These are phyloP conservation scores for Scaptodrosophila latifasciaeformis DNA, from an alignment of 2,888 invertebrate species.

Conservation along the genomic window DNA sequence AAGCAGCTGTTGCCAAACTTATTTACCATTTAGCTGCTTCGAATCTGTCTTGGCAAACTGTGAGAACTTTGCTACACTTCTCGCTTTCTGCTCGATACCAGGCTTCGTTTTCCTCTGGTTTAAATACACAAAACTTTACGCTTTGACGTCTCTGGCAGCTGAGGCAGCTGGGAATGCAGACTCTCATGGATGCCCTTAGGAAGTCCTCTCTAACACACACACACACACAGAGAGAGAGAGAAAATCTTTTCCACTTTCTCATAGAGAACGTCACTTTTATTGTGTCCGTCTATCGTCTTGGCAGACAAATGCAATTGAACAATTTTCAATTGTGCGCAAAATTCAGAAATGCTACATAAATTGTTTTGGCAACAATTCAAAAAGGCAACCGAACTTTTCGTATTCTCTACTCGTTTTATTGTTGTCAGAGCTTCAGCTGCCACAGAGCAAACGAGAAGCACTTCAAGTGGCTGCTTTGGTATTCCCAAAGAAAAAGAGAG, in stretches of 20 bases:
- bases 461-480: conserved; percentile 11
- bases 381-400: conserved; percentile 12
- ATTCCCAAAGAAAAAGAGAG: no score
- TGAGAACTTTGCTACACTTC: no score
- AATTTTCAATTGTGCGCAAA: conserved; percentile 60
- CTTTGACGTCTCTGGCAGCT: neutral
- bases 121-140: conserved; percentile 49
- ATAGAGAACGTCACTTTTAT: no score
- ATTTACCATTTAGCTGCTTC: conserved; percentile 56
- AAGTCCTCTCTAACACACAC: no score
- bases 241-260: no score
- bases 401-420: no score
- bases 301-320: conserved; percentile 54
- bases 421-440: no score
- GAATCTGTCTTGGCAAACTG: no score
- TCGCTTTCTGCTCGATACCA: no score
- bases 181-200: no score
- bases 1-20: conserved; percentile 32
- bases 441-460: conserved; percentile 2
- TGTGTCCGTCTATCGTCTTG: no score
- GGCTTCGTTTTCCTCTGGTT: conserved; percentile 51
- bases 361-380: conserved; percentile 61
- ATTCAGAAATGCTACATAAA: conserved; percentile 53
- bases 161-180: neutral
- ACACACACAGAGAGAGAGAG: no score